Evolutionary conservation across 1,140 invertebrate genomes (phyloP).

Genomic region (Sitophilus oryzae): DNA sequence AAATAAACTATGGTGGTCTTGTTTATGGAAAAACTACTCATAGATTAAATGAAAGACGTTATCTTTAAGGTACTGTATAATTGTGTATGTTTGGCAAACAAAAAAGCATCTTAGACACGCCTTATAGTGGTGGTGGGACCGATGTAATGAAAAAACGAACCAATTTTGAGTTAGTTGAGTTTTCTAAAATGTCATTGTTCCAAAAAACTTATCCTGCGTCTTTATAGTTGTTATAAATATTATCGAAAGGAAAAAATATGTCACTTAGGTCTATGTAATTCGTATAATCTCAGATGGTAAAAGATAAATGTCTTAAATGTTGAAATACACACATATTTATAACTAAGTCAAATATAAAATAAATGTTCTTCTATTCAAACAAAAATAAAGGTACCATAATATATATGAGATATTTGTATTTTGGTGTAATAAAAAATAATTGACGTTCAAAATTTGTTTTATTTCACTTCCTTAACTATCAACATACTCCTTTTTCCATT

Average conservation of each 20-base stretch:
- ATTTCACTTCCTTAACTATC: neutral
- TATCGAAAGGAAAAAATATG: constrained; percentile 12
- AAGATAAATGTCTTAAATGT: constrained; percentile 11
- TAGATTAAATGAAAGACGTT: neutral
- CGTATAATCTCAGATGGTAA: constrained; percentile 5
- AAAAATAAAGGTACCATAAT: too few species aligned
- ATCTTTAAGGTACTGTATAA: constrained; percentile 12
- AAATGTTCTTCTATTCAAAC: neutral
- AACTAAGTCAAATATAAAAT: neutral
- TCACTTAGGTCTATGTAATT: constrained; percentile 7
- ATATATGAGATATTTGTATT: constrained; percentile 17
- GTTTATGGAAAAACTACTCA: constrained; percentile 1
- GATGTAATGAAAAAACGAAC: constrained; percentile 1
- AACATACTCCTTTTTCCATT: neutral
- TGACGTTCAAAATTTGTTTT: constrained; percentile 5
- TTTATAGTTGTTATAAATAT: constrained; percentile 8
- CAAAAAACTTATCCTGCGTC: neutral
- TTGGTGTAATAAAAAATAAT: constrained; percentile 19
- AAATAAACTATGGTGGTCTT: neutral
- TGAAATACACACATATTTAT: constrained; percentile 4
- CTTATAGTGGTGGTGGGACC: constrained; percentile 15
- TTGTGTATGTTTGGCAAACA: constrained; percentile 19
- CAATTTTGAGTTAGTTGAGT: neutral
- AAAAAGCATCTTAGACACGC: constrained; percentile 1
- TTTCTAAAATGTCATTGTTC: neutral